These are phyloP conservation scores for Lepisosteus osseus DNA, from an alignment of 2,113 vertebrate genomes.

Conservation along the genomic window DNA sequence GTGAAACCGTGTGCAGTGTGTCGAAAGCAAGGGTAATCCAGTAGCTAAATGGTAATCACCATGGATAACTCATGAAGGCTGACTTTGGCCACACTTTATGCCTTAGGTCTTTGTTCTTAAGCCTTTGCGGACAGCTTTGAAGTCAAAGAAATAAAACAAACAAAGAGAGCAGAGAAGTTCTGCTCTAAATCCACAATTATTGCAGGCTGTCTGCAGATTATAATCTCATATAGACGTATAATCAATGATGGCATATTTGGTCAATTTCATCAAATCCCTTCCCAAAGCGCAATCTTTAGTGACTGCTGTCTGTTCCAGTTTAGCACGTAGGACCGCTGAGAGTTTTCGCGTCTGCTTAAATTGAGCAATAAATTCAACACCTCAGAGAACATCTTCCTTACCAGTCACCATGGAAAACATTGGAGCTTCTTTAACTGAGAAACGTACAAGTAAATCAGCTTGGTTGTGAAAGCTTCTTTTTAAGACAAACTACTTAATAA, in stretches of 20 bases:
- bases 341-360: no score
- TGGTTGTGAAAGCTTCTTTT: no score
- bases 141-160: conserved; percentile 66
- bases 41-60: conserved; percentile 64
- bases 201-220: conserved; percentile 76
- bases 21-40: conserved; percentile 51
- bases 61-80: conserved; percentile 67
- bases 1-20: conserved; percentile 57
- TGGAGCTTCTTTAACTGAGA: no score
- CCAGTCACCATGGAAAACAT: no score
- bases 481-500: no score
- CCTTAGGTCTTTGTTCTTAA: conserved; percentile 73
- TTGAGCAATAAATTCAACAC: no score
- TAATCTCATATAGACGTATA: conserved; percentile 74
- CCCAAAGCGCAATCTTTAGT: conserved; percentile 67
- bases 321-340: no score
- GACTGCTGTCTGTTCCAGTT: conserved; percentile 26
- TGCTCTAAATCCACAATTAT: conserved; percentile 71
- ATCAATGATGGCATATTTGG: conserved; percentile 68
- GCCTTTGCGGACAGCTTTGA: conserved; percentile 75
- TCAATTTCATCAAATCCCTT: conserved; percentile 47
- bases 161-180: conserved; percentile 31
- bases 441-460: no score
- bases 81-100: conserved; percentile 67
- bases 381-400: no score